Base-by-base conservation (phyloP, 2,113 vertebrate species). In the Herpailurus yagouaroundi region DNA sequence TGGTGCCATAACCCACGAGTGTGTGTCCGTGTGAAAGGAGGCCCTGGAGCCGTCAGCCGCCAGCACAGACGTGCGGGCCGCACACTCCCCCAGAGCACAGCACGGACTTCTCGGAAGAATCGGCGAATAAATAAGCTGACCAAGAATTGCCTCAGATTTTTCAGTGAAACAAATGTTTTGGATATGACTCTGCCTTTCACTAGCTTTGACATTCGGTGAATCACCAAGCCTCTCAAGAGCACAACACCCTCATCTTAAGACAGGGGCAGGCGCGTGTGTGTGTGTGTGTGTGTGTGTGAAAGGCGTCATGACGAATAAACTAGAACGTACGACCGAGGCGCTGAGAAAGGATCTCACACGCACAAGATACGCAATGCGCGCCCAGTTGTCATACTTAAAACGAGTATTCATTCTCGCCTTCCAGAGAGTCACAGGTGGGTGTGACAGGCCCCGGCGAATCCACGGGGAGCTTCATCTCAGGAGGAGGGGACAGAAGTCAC, bases 251-350 rank as follows among this genome's bases (percentile, higher is more conserved):
- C 25, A 12, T 19, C 73, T 41, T 48, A 50, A 60, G 50, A 15
- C 9, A 55, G 63, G 25, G 3, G 2, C 6, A 10, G 33, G 4
- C 18, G 15, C 0, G 52, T 1, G 52, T 4, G 15, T 52, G 13
- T 16, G 52, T 52, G 13, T 52, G 55, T 18, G 5, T 55, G 55
- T 55, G 16, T 55, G 55, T 55, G 14, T 33, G 41, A 3, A 14
- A 38, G 29, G 25, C 19, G 8, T 57, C 3, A 11, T 2, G 21
- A 81, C 2, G 23, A 68, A 31, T 52, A 38, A 25, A 60, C 19
- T 2, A 41, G 38, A 48, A 16, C 6, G 3, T 2, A 4, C 0
- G 13, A 5, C 9, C 29, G 3, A 4, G 4, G 21, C 10, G 1
- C 45, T 6, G 4, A n/a, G 15, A 18, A 52, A 55, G 64, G n/a